Evolutionary conservation across 2,113 vertebrate species (phyloP), one percentile per base, ranked within the genome.

Genomic region (Cottus gobio): DNA sequence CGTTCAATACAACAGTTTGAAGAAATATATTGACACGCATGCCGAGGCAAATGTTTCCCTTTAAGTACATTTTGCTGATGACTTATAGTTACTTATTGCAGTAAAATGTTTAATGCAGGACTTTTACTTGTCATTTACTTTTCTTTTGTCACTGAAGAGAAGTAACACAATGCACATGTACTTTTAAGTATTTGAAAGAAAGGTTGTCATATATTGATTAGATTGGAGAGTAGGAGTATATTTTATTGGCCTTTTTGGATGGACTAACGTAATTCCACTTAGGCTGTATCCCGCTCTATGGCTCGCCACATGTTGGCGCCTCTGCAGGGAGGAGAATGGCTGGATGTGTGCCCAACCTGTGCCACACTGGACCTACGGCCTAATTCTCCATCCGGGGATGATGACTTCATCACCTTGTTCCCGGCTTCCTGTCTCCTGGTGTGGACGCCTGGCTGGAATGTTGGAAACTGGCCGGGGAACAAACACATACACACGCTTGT

Each of bases 391-490:
- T 84, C 71, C 54, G 10, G 28, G 67, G 65, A 82, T 31, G 34
- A 61, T 75, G 82, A 86, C 79, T 52, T 69, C 66, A 78, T 84
- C 68, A 75, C 58, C 70, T 71, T 34, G 79, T 62, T 67, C 42
- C 79, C 83, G 76, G 71, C 87, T 87, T 89, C 87, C 87, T 83
- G 85, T 87, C 87, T 87, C 87, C 85, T 68, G 64, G 56, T 31
- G 77, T 20, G 73, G 77, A 52, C 68, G 73, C 73, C 69, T 30
- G 30, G 42, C 71, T 79, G 83, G 83, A 82, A 82, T 76, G 79
- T 85, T 76, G 85, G 84, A 72, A 66, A 11, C 22, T 9, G 2
- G 63, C 68, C 12, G 28, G 52, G 58, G 74, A 71, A 36, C 72
- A 74, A 26, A 72, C 22, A 39, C 66, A 31, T 22, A 52, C 66